Base-by-base conservation (phyloP, 2,113 vertebrate genomes). In the Ardeotis arabs region DNA sequence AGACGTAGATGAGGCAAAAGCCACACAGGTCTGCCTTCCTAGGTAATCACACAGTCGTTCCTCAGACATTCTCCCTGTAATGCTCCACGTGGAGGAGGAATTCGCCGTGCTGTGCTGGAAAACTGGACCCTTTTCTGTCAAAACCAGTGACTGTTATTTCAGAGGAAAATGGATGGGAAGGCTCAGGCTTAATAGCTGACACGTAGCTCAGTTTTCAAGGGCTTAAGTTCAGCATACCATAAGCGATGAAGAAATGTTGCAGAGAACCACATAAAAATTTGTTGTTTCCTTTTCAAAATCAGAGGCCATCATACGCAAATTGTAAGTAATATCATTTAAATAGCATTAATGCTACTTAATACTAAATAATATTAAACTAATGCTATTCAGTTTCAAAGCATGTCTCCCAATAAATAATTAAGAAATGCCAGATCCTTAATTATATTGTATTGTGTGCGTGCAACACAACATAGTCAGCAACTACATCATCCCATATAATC, bases 371-470 rank as follows among this genome's bases (percentile, higher is more conserved):
- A 78, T 67, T 74, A 79, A 75, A 83, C 21, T 50, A 88, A 75
- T 64, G 70, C 13, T 35, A 60, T 75, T 85, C 49, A 5, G 11
- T 63, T 87, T 77, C 58, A 86, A 78, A 87, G 27, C 6, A 81
- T 52, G 44, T 49, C 58, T 87, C 18, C 4, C 19, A 73, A 90
- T 41, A 78, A 84, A 92, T 50, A 84, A 49, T 76, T 68, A 18
- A 15, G 59, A 75, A 95, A 83, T 64, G 11, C 6, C 33, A 83
- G 29, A 39, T 76, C 49, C 45, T 69, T 76, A 76, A 87, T 72
- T 72, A 35, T 25, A 47, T 13, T 45, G 13, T 24, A 24, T 7
- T n/a, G 16, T 10, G 25, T 8, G 18, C 0, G 0, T 56, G 20
- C 35, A 89, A 60, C 39, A 49, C 44, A 29, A 89, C n/a, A 47